Percentiles rank a stretch among this genome's conserved stretches.
phyloP scores from a whole-genome alignment of 2,888 invertebrate genomes.

The Lasiommata megera region DNA sequence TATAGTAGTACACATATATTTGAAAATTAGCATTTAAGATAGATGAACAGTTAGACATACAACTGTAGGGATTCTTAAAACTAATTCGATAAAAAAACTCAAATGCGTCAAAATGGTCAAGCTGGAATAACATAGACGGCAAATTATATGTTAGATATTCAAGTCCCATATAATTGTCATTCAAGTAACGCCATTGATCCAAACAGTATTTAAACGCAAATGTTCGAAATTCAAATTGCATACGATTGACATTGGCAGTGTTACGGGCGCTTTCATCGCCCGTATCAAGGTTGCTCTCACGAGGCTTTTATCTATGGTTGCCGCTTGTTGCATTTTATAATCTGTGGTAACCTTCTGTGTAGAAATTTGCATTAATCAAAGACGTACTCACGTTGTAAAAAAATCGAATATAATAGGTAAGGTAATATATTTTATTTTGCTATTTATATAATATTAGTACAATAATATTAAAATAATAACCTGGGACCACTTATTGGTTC shows the following conservation, averaged over 20 bases:
- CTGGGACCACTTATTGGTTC: too few species aligned
- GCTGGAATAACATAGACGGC: background rate
- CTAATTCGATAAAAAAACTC: constrained; percentile 37
- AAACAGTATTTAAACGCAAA: constrained; percentile 29
- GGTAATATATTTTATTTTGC: too few species aligned
- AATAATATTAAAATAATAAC: too few species aligned
- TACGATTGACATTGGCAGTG: constrained; percentile 59
- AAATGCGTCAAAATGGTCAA: background rate
- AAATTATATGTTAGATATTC: background rate
- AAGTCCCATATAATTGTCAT: background rate
- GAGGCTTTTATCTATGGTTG: constrained; percentile 45
- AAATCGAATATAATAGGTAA: too few species aligned
- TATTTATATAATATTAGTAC: too few species aligned
- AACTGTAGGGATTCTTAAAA: too few species aligned
- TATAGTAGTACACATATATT: too few species aligned
- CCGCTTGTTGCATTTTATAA: background rate
- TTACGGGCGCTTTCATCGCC: constrained; percentile 68
- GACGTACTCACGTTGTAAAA: too few species aligned
- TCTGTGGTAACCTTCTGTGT: too few species aligned
- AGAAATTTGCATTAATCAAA: too few species aligned
- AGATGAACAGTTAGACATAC: too few species aligned
- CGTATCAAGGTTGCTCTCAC: constrained; percentile 65
- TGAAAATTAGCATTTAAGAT: too few species aligned
- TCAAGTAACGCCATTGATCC: background rate
- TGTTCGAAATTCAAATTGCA: constrained; percentile 46